These are phyloP conservation scores for Otocyon megalotis DNA, from an alignment of 2,113 vertebrate species.

Conservation along the genomic window DNA sequence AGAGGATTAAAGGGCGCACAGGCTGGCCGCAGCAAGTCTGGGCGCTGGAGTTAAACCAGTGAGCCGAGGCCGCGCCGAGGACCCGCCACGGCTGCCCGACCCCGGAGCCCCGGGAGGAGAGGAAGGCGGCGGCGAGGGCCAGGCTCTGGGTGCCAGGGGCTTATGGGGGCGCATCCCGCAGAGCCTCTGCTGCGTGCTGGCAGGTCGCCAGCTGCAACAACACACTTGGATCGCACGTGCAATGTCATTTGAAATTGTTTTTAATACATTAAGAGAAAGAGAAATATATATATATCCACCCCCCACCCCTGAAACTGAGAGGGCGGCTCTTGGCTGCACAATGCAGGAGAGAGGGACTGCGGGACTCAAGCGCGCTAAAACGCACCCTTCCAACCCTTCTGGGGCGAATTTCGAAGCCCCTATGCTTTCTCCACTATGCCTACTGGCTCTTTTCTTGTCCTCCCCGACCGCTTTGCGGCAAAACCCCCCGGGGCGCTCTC, in stretches of 20 bases:
- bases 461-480: background rate
- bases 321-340: background rate
- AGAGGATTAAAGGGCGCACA: constrained; percentile 96
- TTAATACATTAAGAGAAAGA: constrained; percentile 79
- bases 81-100: constrained; percentile 22
- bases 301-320: background rate
- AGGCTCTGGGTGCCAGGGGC: background rate
- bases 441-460: background rate
- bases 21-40: constrained; percentile 99
- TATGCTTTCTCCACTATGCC: background rate
- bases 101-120: background rate
- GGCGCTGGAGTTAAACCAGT: constrained; percentile 97
- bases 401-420: constrained; percentile 33
- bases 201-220: constrained; percentile 55
- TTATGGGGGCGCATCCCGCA: background rate
- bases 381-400: constrained; percentile 40
- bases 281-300: constrained; percentile 74
- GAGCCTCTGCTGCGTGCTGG: background rate
- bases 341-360: background rate
- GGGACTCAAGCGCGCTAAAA: background rate
- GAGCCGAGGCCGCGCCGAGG: constrained; percentile 77
- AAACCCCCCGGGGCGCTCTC: background rate
- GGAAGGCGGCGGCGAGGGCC: constrained; percentile 18
- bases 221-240: constrained; percentile 82
- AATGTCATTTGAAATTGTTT: constrained; percentile 82